Evolutionary conservation across 2,113 vertebrate genomes (phyloP), one percentile per base, ranked within the genome.

Genomic region (Pluvialis apricaria): DNA sequence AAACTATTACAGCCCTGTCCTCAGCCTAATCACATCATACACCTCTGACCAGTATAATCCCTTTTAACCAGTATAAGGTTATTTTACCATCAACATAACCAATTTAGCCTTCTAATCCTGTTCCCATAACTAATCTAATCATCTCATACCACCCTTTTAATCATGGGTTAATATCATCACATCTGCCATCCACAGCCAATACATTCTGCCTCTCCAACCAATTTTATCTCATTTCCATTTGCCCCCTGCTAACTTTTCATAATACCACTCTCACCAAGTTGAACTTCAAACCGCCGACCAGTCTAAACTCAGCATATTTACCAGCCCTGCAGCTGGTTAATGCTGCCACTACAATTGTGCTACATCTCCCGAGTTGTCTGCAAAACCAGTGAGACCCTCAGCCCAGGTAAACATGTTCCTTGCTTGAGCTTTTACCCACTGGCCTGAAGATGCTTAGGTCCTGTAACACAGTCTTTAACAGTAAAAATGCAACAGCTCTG

Each of bases 61-160:
- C 91, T 95, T 96, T 93, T 77, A 94, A 93, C 93, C 86, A 92
- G 91, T 85, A 75, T 70, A 96, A 91, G 87, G 84, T 87, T 87
- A 92, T 97, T 93, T 90, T 82, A 94, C 78, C 90, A 90, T 96
- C 61, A 71, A 95, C 77, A 83, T 71, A 88, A 96, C 86, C 96
- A 97, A 97, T 96, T 95, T 94, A 96, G 82, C 90, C 55, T 78
- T 94, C 88, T 96, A 97, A 97, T 97, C 82, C 92, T 70, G 81
- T 66, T 93, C 81, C 85, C 83, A 71, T 95, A 97, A 96, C 95
- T 96, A 96, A 97, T 96, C 91, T 96, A 97, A 96, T 96, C 78
- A 97, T 96, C 77, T 88, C 12, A 0, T 80, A 64, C 89, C 66
- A 88, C 82, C 80, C 89, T 82, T 88, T 97, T 96, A 97, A 95